Percentiles rank a stretch among this genome's conserved stretches.
These are phyloP conservation scores for Pteronotus mesoamericanus DNA, from an alignment of 2,797 vertebrate genomes.

Conservation along the genomic window DNA sequence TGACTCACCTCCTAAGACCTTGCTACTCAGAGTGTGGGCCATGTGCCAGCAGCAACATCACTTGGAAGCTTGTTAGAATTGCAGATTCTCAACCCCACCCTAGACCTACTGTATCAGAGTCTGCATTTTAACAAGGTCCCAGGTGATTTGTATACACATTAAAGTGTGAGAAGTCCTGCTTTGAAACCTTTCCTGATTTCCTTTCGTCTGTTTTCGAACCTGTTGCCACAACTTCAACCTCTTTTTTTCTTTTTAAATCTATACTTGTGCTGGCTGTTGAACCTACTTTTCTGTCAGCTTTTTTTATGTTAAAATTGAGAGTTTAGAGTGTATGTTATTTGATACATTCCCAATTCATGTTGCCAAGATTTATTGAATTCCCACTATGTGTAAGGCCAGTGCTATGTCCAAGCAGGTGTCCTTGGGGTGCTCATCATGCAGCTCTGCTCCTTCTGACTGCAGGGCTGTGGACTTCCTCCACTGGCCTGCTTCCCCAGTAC, in stretches of 20 bases:
- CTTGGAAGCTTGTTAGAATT: slow-evolving; percentile 15
- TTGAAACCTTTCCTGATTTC: neutral
- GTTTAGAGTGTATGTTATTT: neutral
- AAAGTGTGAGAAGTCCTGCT: neutral
- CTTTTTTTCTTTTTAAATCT: neutral
- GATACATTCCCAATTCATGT: neutral
- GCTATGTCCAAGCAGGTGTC: neutral
- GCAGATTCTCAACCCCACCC: neutral
- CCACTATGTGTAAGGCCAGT: neutral
- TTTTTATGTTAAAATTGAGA: slow-evolving; percentile 16
- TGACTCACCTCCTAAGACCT: neutral
- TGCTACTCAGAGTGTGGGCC: neutral
- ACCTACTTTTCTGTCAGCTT: neutral
- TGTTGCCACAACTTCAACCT: neutral
- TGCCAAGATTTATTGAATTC: neutral
- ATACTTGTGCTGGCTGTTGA: neutral
- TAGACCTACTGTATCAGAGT: neutral
- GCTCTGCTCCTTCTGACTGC: neutral
- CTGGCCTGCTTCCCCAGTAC: slow-evolving; percentile 10
- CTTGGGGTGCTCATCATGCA: neutral
- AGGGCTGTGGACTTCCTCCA: slow-evolving; percentile 10
- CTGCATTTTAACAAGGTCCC: neutral
- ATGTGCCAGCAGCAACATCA: neutral
- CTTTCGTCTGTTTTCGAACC: slow-evolving; percentile 3
- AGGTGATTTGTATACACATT: neutral